These are phyloP conservation scores for Aegypius monachus DNA, from an alignment of 2,113 vertebrate genomes.

Conservation along the genomic window DNA sequence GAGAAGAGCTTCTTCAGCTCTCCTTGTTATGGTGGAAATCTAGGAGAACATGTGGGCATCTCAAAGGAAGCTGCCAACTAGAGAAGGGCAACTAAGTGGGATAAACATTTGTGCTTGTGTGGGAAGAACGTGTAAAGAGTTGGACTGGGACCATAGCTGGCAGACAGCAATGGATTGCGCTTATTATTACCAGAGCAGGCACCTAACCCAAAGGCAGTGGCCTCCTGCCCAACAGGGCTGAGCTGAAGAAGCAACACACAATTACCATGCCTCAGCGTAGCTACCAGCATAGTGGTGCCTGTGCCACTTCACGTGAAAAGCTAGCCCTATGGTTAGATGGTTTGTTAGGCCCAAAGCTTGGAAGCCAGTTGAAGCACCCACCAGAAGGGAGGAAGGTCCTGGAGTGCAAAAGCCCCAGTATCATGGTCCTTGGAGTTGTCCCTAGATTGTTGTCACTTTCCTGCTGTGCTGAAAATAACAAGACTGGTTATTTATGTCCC, in stretches of 20 bases:
- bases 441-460: neutral
- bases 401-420: neutral
- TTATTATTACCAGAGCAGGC: neutral
- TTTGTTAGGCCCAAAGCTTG: neutral
- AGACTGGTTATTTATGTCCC: neutral
- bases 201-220: neutral
- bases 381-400: neutral
- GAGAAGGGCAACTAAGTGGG: neutral
- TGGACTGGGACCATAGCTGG: neutral
- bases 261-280: neutral
- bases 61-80: neutral
- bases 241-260: neutral
- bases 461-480: neutral
- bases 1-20: neutral
- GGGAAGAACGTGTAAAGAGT: neutral
- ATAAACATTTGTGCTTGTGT: neutral
- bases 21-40: neutral
- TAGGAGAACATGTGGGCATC: neutral
- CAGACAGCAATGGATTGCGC: neutral
- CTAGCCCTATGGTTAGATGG: neutral
- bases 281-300: rapidly evolving
- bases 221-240: neutral
- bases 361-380: neutral
- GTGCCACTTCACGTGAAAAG: neutral
- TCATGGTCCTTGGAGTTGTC: neutral